These are phyloP conservation scores for Antennarius striatus DNA, from an alignment of 2,113 vertebrate species.

Conservation along the genomic window DNA sequence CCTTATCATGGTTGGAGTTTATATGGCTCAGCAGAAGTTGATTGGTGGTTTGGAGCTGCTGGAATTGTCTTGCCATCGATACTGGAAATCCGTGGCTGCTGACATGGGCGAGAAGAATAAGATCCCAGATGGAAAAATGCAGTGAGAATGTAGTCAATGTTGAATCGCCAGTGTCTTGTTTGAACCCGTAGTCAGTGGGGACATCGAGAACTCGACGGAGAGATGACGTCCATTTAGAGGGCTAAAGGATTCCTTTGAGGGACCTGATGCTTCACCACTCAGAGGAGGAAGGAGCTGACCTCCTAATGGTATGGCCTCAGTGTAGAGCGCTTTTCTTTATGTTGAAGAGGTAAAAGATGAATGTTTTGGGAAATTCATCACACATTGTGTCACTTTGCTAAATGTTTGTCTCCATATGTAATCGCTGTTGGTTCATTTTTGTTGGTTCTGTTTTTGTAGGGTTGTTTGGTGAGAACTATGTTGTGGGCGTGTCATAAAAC, in stretches of 20 bases:
- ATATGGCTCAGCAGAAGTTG: slow-evolving; percentile 84
- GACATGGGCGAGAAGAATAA: slow-evolving; percentile 37
- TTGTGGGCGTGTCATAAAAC: slow-evolving; percentile 24
- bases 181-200: slow-evolving; percentile 13
- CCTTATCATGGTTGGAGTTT: slow-evolving; percentile 79
- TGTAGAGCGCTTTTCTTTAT: slow-evolving; percentile 27
- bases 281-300: slow-evolving; percentile 23
- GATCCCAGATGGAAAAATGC: slow-evolving; percentile 63
- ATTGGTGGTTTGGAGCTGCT: slow-evolving; percentile 91
- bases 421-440: slow-evolving; percentile 23
- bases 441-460: slow-evolving; percentile 19
- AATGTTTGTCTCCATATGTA: slow-evolving; percentile 22
- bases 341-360: slow-evolving; percentile 17
- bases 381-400: slow-evolving; percentile 18
- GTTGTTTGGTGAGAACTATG: slow-evolving; percentile 23
- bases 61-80: slow-evolving; percentile 87
- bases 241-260: slow-evolving; percentile 25
- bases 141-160: slow-evolving; percentile 53
- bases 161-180: slow-evolving; percentile 1
- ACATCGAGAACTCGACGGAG: slow-evolving; percentile 16
- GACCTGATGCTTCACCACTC: slow-evolving; percentile 26
- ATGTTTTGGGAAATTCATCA: slow-evolving; percentile 45
- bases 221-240: slow-evolving; percentile 18
- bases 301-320: slow-evolving; percentile 47
- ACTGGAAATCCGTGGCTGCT: slow-evolving; percentile 67